Base-by-base conservation (phyloP, 2,888 invertebrate species). In the Mesorhabditis sp. region DNA sequence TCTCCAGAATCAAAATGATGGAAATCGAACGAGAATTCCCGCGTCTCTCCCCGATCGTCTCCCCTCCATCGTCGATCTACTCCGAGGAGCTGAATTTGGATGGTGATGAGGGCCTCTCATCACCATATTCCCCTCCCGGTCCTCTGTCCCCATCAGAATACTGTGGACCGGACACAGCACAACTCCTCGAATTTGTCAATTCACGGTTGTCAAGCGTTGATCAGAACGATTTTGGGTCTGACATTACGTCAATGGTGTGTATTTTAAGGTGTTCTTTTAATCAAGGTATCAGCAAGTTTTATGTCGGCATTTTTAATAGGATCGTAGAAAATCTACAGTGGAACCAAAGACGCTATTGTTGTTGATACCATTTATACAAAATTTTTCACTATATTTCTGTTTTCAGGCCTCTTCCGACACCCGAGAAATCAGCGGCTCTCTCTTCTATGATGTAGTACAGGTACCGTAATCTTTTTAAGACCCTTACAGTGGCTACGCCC, bases 341-440 rank as follows among this genome's bases (percentile, higher is more conserved):
- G 28, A 28, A 1, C 28, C 28, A 28, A 28, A 28, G 28, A 28
- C 28, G 28, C 28, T 28, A 28, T 28, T 28, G 28, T 28, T 28
- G 28, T 28, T 28, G 28, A 28, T 28, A 28, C 28, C 28, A 28
- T 28, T 28, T 28, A 28, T 28, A 28, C 28, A 28, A 28, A 28
- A 28, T 28, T 2, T 28, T 28, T 28, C 28, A 28, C 28, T 28
- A 28, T 28, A 65, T 64, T 64, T 13, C 58, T 42, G 15, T 62
- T 75, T 78, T 15, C 73, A 79, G 79, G 76, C 73, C 4, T 79
- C 79, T 5, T 78, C 78, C 15, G 79, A 78, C 62, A 72, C 73
- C 6, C 66, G 68, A 15, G 77, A 75, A 50, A 62, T 68, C 13
- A 61, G 65, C 10, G 74, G 74, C 4, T 76, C 76, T 4, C 65